Conservation (phyloP, 1,140 invertebrate species). For the Myzus persicae region DNA sequence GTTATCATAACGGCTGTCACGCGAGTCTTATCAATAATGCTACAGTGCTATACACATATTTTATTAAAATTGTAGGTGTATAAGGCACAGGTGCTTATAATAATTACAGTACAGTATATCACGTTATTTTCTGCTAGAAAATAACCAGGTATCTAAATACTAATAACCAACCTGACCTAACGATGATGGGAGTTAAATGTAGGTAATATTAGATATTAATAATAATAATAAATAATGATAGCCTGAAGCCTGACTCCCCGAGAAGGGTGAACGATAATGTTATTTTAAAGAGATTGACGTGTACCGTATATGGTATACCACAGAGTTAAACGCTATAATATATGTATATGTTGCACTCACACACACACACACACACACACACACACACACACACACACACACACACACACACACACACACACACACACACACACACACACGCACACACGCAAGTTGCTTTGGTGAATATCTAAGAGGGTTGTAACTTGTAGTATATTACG, state of each 20-base stretch:
- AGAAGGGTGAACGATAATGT: neutral
- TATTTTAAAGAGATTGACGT: slow-evolving; percentile 11
- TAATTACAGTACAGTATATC: neutral
- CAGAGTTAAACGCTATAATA: neutral
- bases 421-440: neutral
- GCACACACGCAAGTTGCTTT: neutral
- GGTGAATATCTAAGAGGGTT: neutral
- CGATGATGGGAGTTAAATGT: no score
- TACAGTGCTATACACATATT: neutral
- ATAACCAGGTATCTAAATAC: neutral
- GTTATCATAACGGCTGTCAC: neutral
- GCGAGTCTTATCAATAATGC: neutral
- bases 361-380: neutral
- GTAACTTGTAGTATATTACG: neutral
- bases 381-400: neutral
- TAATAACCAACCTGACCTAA: no score
- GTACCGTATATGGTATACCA: neutral
- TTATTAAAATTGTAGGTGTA: neutral
- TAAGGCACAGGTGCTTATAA: neutral
- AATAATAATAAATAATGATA: neutral
- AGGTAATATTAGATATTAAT: neutral
- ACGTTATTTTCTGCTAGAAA: neutral
- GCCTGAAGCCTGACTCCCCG: neutral
- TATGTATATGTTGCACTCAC: neutral
- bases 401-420: neutral